Base-by-base conservation (phyloP, 2,888 invertebrate species). In the Callyntrura sp. region DNA sequence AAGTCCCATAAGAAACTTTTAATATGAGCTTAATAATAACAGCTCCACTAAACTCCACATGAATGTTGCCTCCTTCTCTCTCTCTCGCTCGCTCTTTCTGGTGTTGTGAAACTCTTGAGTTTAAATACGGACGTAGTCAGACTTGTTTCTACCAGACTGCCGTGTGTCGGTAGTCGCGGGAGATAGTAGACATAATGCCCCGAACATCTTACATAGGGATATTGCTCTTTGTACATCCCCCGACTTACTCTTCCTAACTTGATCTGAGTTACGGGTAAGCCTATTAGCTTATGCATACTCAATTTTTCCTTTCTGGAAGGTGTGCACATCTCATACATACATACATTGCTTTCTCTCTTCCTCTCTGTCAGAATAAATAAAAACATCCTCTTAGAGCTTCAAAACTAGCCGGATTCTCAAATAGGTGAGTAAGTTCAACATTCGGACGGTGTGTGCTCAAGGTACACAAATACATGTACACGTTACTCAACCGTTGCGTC, bases 21-120 rank as follows among this genome's bases (percentile, higher is more conserved):
- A 89, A 89, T 89, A 89, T 89, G 89, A 85, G 89, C 89, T 89
- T 89, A 85, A 89, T 89, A 85, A 89, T 85, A 89, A 89, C 84
- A 85, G 84, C 85, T 85, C 65, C 79, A 83, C 84, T 62, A 68
- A 86, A 86, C 79, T 86, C 43, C 51, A 68, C 48, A 51, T 79
- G 86, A 78, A 86, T 86, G 78, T 79, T 25, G 48, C 28, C 68
- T 25, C 23, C 28, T 11, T 14, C 14, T 9, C 23, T n/a, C n/a
- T n/a, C n/a, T n/a, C n/a, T n/a, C n/a, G n/a, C n/a, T n/a, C n/a
- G n/a, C n/a, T n/a, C 35, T 35, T 6, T 35, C 35, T 35, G 35
- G 3, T 35, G 35, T 35, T 35, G 35, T 35, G 35, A 35, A 35
- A 35, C 3, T 35, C 35, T 35, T 35, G 28, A 11, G 68, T 12